Base-by-base conservation (phyloP, 2,888 invertebrate genomes). In the Fragum whitleyi region DNA sequence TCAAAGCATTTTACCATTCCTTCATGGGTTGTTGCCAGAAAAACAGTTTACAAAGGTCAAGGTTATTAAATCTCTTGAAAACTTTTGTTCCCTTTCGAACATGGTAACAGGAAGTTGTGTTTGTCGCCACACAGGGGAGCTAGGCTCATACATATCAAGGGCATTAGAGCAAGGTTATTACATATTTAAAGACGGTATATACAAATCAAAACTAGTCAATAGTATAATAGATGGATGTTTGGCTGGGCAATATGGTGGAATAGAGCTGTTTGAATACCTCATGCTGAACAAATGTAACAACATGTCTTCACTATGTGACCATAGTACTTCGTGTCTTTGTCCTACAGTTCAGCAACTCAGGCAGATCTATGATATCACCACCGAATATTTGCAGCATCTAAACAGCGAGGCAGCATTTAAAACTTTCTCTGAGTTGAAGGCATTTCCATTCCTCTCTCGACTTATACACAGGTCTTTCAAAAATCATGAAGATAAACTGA, bases 1-100 rank as follows among this genome's bases (percentile, higher is more conserved):
- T 77, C 88, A 88, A 23, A 87, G 86, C 59, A 16, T 79, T 36
- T 51, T 82, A 21, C 85, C 87, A 16, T 76, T 90, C 57, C 72
- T 90, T 7, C 87, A 88, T 72, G 90, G 90, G 9, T 59, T 90
- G 28, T 71, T 89, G 9, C 78, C 80, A 19, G 86, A 87, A 53
- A 89, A 90, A 73, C 81, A 87, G 47, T 84, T 90, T 47, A 51
- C 80, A 16, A 79, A 83, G 36, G 65, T 75, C 11, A 74, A 76
- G 57, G 73, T 90, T 70, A 68, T 81, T 28, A 88, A 88, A 77
- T 59, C 79, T 19, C 29, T 73, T 7, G 70, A 73, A 11, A 82
- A 88, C 53, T 83, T 86, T 29, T 87, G 86, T 79, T 55, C 71
- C 29, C 53, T 74, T 28, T 23, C 70, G 6, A 32, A n/a, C n/a